A percentile compares a stretch with the other conserved stretches of the same genome.
Conservation (phyloP, 1,140 invertebrate genomes). For the Archivesica marissinica region DNA sequence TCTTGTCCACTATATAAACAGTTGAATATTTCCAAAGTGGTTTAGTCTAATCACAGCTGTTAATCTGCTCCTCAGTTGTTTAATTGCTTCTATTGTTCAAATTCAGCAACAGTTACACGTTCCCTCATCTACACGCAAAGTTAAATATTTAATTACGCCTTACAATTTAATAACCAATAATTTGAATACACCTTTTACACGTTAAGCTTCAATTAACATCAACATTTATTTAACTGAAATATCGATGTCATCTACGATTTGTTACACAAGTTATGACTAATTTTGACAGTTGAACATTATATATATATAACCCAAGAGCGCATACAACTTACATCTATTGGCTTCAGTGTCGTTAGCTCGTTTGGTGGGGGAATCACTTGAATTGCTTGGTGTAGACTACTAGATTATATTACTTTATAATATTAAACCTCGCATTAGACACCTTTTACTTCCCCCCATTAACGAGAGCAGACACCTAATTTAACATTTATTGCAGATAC, state of each 20-base stretch:
- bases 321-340: no score
- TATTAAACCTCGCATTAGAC: no score
- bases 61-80: neutral
- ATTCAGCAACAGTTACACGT: neutral
- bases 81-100: neutral
- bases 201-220: neutral
- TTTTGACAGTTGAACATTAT: neutral
- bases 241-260: neutral
- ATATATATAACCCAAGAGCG: no score
- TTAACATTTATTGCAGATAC: no score
- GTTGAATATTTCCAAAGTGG: neutral
- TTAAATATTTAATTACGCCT: neutral
- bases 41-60: neutral
- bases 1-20: neutral
- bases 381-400: no score
- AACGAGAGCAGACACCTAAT: no score
- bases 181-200: neutral
- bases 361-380: no score
- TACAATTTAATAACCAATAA: neutral
- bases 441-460: no score
- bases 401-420: no score
- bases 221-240: neutral
- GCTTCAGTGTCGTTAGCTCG: no score
- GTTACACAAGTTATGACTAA: slow-evolving; percentile 6
- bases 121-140: neutral